Evolutionary conservation across 2,888 invertebrate species (phyloP).

Genomic region (Incurvaria masculella): DNA sequence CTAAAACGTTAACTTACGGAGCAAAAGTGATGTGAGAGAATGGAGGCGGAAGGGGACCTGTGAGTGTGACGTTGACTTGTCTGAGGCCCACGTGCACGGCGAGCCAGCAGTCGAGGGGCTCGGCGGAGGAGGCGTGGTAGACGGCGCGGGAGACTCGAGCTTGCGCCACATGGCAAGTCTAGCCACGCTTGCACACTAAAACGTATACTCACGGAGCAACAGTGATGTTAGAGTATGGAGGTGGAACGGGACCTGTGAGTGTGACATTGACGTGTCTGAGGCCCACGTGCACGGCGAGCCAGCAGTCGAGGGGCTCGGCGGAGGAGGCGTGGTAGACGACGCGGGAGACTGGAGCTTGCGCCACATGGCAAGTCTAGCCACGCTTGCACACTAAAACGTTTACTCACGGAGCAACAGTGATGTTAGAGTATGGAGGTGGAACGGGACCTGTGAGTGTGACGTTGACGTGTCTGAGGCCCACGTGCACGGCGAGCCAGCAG

Average conservation of each 20-base stretch:
- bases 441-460: conserved; percentile 86
- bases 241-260: conserved; percentile 67
- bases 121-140: conserved; percentile 87
- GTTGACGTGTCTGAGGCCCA: conserved; percentile 93
- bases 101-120: conserved; percentile 83
- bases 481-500: conserved; percentile 87
- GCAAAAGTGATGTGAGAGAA: no score
- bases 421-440: no score
- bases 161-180: conserved; percentile 47
- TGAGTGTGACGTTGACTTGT: conserved; percentile 93
- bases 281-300: conserved; percentile 90
- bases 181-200: no score
- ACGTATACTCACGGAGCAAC: no score
- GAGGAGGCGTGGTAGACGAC: conserved; percentile 91
- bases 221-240: no score
- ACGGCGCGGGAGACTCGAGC: conserved; percentile 71
- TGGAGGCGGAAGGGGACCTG: conserved; percentile 58
- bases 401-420: no score
- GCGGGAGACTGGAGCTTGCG: conserved; percentile 67
- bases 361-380: conserved; percentile 21
- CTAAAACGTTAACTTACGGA: no score
- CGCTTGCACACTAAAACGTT: no score
- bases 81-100: conserved; percentile 91
- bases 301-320: conserved; percentile 80
- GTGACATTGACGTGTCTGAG: conserved; percentile 95